A percentile compares a stretch with the other conserved stretches of the same genome.
These are phyloP conservation scores for Thunnus maccoyii DNA, from an alignment of 2,113 vertebrate species.

Conservation along the genomic window DNA sequence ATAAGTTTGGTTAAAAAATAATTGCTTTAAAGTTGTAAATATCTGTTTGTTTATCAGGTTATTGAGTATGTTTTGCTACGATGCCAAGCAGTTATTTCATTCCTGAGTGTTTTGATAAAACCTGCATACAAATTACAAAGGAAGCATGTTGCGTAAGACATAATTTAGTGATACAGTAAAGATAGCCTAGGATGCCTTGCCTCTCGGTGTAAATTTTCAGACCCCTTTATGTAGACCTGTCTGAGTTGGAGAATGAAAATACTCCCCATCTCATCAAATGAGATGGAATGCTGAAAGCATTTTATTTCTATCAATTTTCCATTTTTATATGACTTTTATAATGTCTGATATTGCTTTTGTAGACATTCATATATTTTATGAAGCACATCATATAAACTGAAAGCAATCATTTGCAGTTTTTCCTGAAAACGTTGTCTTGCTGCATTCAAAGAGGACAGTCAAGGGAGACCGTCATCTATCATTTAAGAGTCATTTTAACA, in stretches of 20 bases:
- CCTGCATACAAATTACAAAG: slow-evolving; percentile 7
- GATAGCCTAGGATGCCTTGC: background rate
- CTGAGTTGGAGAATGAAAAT: slow-evolving; percentile 14
- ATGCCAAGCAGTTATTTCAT: slow-evolving; percentile 19
- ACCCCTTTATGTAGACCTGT: slow-evolving; percentile 6
- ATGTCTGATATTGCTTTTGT: slow-evolving; percentile 33
- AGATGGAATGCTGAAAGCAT: background rate
- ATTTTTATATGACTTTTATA: slow-evolving; percentile 33
- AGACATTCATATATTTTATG: slow-evolving; percentile 34
- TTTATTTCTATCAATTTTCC: slow-evolving; percentile 23
- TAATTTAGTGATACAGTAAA: slow-evolving; percentile 18
- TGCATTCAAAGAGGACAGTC: slow-evolving; percentile 20
- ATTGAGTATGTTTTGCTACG: slow-evolving; percentile 29
- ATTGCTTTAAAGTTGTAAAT: slow-evolving; percentile 5
- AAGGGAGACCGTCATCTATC: slow-evolving; percentile 44
- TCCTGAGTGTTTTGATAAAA: slow-evolving; percentile 10
- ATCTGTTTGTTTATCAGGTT: slow-evolving; percentile 12
- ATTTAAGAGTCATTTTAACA: slow-evolving; percentile 64
- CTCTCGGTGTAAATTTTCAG: background rate
- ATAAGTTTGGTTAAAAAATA: slow-evolving; percentile 12
- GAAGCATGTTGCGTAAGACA: background rate
- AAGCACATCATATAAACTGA: slow-evolving; percentile 36
- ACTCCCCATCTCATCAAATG: background rate
- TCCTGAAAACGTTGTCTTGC: slow-evolving; percentile 23
- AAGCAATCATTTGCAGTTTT: slow-evolving; percentile 41